Evolutionary conservation across 2,797 vertebrate species (phyloP).

Genomic region (Sebastes oblongus): DNA sequence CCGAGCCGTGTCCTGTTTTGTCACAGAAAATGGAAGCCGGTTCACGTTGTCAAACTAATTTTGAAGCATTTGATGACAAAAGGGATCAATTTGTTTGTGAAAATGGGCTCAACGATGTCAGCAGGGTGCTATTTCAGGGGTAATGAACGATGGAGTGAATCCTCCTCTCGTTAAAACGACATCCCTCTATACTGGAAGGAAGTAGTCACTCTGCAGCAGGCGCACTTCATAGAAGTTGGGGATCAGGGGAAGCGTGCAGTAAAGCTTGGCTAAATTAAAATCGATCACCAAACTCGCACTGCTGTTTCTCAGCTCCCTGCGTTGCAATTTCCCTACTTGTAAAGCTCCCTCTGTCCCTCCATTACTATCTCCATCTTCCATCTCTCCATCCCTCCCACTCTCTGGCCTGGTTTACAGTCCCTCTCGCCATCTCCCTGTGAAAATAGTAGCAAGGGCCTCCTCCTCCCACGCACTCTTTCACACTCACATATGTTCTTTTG

Average conservation of each 20-base stretch:
- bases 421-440: constrained; percentile 26
- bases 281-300: constrained; percentile 29
- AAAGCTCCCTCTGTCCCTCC: constrained; percentile 12
- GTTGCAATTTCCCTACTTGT: not conserved
- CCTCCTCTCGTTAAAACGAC: constrained; percentile 8
- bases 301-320: constrained; percentile 1
- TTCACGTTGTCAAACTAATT: constrained; percentile 41
- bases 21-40: constrained; percentile 27
- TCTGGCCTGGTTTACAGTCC: constrained; percentile 23
- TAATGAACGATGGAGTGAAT: constrained; percentile 50
- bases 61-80: constrained; percentile 39
- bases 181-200: not conserved
- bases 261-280: constrained; percentile 50
- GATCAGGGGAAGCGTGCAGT: constrained; percentile 22
- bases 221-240: constrained; percentile 13
- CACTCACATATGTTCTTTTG: constrained; percentile 16
- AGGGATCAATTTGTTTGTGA: constrained; percentile 54
- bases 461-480: constrained; percentile 13
- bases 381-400: constrained; percentile 30
- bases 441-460: constrained; percentile 30
- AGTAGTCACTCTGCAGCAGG: constrained; percentile 1
- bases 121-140: constrained; percentile 13
- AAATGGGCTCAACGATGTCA: constrained; percentile 21
- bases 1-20: constrained; percentile 10
- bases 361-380: constrained; percentile 13